Percentiles rank a stretch among this genome's conserved stretches.
Conservation (phyloP, 2,797 vertebrate genomes). For the Urosaurus nigricauda region DNA sequence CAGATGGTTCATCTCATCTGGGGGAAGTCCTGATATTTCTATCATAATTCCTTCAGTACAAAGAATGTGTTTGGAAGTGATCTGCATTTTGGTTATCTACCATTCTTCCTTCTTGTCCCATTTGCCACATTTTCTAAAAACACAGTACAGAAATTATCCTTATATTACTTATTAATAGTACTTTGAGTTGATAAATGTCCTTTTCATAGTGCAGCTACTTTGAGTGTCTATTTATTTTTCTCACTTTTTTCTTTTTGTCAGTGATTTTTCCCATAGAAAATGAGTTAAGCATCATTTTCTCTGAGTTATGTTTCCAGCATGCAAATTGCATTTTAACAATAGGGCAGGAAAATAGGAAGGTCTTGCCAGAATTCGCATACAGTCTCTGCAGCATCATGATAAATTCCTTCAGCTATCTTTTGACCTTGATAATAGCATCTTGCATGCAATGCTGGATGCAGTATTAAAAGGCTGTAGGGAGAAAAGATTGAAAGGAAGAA, state of each 20-base stretch:
- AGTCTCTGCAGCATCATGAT: constrained; percentile 27
- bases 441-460: neutral
- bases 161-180: neutral
- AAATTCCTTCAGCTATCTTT: constrained; percentile 44
- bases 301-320: neutral
- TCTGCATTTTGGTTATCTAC: neutral
- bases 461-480: constrained; percentile 3
- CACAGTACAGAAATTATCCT: neutral
- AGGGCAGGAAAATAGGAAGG: constrained; percentile 20
- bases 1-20: neutral
- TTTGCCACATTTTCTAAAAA: neutral
- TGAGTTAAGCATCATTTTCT: constrained; percentile 3
- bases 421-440: constrained; percentile 30
- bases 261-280: neutral
- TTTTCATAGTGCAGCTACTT: constrained; percentile 20
- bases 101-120: neutral
- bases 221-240: neutral
- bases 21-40: constrained; percentile 1
- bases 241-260: neutral
- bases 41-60: neutral
- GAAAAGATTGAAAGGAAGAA: constrained; percentile 20
- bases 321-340: neutral
- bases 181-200: neutral
- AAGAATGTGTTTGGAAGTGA: neutral
- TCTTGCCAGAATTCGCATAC: constrained; percentile 7